Conservation (phyloP, 2,113 vertebrate species). For the Lynx canadensis region DNA sequence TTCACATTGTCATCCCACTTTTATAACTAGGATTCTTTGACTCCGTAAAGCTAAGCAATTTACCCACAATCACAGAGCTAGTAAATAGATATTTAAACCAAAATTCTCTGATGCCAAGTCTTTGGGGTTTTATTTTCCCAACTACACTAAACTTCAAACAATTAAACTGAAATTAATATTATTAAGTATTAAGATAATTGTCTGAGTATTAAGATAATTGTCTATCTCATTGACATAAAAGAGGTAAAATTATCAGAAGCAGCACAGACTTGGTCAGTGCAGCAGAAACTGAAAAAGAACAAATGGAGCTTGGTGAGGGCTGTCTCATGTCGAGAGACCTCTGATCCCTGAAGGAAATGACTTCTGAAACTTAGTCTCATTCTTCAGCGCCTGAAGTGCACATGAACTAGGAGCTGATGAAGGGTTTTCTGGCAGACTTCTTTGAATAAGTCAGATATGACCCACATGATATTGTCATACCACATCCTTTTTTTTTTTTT, state of each 20-base stretch:
- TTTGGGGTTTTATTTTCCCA: neutral
- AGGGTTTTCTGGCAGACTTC: neutral
- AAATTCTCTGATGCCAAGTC: neutral
- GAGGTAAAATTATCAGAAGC: neutral
- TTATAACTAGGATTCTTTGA: neutral
- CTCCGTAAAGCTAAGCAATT: slow-evolving; percentile 31
- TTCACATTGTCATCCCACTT: neutral
- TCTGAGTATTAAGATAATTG: neutral
- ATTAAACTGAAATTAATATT: neutral
- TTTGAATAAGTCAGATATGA: neutral
- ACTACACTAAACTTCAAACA: neutral
- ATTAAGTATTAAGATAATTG: neutral
- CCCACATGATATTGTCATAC: neutral
- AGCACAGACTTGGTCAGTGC: neutral
- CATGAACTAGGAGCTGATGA: neutral
- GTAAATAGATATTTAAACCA: neutral
- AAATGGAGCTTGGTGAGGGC: neutral
- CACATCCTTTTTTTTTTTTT: neutral
- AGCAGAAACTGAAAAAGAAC: neutral
- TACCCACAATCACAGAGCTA: neutral
- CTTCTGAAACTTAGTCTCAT: neutral
- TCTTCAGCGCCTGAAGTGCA: neutral
- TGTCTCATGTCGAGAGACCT: neutral
- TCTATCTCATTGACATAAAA: neutral
- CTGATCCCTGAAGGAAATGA: neutral